Evolutionary conservation across 2,113 vertebrate genomes (phyloP).

Genomic region (Haemorhous mexicanus): DNA sequence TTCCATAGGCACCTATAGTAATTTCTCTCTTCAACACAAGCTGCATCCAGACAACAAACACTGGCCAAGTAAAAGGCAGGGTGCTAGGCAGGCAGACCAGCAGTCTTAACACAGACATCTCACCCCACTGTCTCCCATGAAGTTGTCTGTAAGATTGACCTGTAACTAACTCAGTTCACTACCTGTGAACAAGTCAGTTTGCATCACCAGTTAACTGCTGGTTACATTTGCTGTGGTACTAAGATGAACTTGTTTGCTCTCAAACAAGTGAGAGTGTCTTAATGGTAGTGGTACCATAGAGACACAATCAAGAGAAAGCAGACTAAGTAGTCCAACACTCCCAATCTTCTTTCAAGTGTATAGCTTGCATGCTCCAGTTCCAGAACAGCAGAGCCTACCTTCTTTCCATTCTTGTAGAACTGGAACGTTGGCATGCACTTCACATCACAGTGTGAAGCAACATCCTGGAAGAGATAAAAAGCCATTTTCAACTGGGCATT

Average conservation of each 20-base stretch:
- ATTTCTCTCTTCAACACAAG: neutral
- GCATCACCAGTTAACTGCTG: neutral
- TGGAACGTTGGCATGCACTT: slow-evolving; percentile 93
- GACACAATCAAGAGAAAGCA: neutral
- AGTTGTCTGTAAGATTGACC: neutral
- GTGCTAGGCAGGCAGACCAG: neutral
- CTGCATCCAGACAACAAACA: neutral
- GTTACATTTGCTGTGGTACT: neutral
- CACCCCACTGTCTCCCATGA: neutral
- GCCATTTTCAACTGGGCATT: neutral
- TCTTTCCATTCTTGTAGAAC: slow-evolving; percentile 80
- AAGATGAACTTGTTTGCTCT: neutral
- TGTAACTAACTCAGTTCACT: neutral
- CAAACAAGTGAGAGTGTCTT: neutral
- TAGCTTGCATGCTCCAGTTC: neutral
- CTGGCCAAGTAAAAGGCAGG: neutral
- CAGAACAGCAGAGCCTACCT: slow-evolving; percentile 69
- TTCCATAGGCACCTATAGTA: neutral
- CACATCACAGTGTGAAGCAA: slow-evolving; percentile 74
- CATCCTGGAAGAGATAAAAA: slow-evolving; percentile 76
- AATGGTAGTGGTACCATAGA: neutral
- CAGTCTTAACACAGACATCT: neutral
- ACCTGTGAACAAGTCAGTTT: neutral
- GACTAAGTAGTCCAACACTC: neutral
- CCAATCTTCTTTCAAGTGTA: neutral